Conservation (phyloP, 2,113 vertebrate genomes). For the Thinocorus orbignyianus region DNA sequence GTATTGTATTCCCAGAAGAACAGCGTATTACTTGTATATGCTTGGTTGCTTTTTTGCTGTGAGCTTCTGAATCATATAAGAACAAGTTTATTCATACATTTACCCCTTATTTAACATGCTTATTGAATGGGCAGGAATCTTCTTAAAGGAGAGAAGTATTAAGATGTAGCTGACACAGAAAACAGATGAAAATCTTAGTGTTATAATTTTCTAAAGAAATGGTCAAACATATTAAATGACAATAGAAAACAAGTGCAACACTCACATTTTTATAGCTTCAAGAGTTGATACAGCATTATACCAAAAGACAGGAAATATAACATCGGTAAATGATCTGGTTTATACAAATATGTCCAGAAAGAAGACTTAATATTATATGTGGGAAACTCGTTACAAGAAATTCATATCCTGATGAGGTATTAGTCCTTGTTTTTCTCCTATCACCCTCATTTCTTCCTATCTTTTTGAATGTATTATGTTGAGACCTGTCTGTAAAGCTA, state of each 20-base stretch:
- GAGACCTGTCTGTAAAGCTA: background rate
- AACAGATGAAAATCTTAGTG: constrained; percentile 52
- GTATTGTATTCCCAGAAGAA: constrained; percentile 45
- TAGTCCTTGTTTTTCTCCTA: background rate
- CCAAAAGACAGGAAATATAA: background rate
- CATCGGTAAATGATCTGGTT: background rate
- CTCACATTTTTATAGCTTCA: background rate
- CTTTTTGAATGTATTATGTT: background rate
- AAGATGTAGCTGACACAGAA: constrained; percentile 47
- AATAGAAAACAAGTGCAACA: background rate
- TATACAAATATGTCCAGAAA: background rate
- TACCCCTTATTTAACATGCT: constrained; percentile 43
- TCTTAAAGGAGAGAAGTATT: constrained; percentile 39
- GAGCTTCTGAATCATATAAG: constrained; percentile 51
- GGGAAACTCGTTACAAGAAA: background rate
- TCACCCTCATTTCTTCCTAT: background rate
- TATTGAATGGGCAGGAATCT: constrained; percentile 37
- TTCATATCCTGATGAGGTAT: background rate
- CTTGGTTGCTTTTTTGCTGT: constrained; percentile 47
- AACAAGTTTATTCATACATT: constrained; percentile 48
- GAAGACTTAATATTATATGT: background rate
- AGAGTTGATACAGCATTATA: background rate
- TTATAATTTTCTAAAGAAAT: constrained; percentile 54
- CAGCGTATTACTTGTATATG: constrained; percentile 38
- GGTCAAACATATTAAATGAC: background rate